phyloP scores from a whole-genome alignment of 1,140 invertebrate genomes.

The Episyrphus balteatus region DNA sequence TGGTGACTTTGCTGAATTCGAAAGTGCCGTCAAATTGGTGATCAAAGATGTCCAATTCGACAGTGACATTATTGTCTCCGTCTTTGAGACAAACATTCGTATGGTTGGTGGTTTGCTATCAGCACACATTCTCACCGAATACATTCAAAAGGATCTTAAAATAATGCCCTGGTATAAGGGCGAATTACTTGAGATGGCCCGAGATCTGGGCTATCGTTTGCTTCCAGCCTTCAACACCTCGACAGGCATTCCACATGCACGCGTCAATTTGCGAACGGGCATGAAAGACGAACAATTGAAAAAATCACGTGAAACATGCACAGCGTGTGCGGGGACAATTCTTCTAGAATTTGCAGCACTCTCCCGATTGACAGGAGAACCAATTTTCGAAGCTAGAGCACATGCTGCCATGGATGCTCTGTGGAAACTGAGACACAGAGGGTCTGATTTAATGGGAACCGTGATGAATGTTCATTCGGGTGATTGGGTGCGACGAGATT shows the following conservation, averaged over 20 bases:
- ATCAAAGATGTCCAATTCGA: constrained; percentile 83
- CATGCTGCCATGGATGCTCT: constrained; percentile 93
- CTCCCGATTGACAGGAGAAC: constrained; percentile 82
- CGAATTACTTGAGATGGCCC: constrained; percentile 80
- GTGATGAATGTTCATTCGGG: constrained; percentile 94
- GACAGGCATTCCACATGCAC: constrained; percentile 92
- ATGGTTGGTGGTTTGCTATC: constrained; percentile 88
- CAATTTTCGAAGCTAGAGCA: constrained; percentile 89
- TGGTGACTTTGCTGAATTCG: constrained; percentile 90
- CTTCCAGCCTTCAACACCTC: constrained; percentile 95
- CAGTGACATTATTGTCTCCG: constrained; percentile 88
- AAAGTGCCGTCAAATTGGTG: constrained; percentile 76
- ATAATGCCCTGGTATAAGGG: constrained; percentile 84
- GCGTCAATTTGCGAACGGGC: constrained; percentile 85
- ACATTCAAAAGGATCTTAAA: constrained; percentile 63
- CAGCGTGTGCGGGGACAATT: constrained; percentile 97
- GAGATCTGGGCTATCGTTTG: constrained; percentile 83
- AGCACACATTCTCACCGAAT: constrained; percentile 81
- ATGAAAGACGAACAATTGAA: constrained; percentile 65
- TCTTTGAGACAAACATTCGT: constrained; percentile 97
- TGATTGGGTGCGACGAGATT: constrained; percentile 92
- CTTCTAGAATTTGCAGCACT: constrained; percentile 95
- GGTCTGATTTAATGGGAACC: constrained; percentile 86
- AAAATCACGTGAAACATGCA: constrained; percentile 82
- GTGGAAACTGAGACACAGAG: constrained; percentile 87